These are phyloP conservation scores for Procambarus clarkii DNA, from an alignment of 1,140 invertebrate genomes.

Conservation along the genomic window DNA sequence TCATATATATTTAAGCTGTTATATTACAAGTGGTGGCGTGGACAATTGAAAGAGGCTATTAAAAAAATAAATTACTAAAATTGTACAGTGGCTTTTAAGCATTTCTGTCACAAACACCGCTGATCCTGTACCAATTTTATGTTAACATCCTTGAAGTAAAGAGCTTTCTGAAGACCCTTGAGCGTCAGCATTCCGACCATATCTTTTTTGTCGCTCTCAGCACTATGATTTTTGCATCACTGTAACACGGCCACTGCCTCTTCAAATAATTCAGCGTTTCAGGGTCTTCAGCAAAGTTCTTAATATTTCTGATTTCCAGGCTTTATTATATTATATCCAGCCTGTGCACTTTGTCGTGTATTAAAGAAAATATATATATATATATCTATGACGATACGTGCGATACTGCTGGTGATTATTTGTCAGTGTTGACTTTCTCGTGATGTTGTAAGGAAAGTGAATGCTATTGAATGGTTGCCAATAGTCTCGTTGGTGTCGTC, in stretches of 20 bases:
- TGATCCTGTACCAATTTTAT: conserved; percentile 39
- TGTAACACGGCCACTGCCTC: conserved; percentile 18
- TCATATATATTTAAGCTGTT: conserved; percentile 66
- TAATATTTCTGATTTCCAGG: conserved; percentile 44
- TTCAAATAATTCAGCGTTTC: conserved; percentile 29
- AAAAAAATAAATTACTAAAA: conserved; percentile 7
- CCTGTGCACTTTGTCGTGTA: conserved; percentile 69
- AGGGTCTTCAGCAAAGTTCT: conserved; percentile 63
- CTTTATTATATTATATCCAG: conserved; percentile 61
- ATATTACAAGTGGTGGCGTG: conserved; percentile 46
- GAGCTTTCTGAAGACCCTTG: conserved; percentile 61
- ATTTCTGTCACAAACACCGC: conserved; percentile 31
- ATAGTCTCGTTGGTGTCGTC: not conserved
- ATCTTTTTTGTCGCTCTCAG: conserved; percentile 28
- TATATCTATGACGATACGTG: conserved; percentile 44
- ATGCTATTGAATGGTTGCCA: not conserved
- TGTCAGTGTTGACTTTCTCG: not conserved
- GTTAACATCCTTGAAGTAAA: conserved; percentile 28
- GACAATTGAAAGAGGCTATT: conserved; percentile 18
- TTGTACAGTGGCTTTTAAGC: conserved; percentile 60
- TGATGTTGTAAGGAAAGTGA: not conserved
- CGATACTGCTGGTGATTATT: not conserved
- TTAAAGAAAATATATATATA: conserved; percentile 58
- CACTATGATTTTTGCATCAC: conserved; percentile 46
- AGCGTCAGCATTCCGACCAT: conserved; percentile 65